Percentiles rank a stretch among this genome's conserved stretches.
Evolutionary conservation across 2,888 invertebrate genomes (phyloP).

Genomic region (Palloptera scutellata): DNA sequence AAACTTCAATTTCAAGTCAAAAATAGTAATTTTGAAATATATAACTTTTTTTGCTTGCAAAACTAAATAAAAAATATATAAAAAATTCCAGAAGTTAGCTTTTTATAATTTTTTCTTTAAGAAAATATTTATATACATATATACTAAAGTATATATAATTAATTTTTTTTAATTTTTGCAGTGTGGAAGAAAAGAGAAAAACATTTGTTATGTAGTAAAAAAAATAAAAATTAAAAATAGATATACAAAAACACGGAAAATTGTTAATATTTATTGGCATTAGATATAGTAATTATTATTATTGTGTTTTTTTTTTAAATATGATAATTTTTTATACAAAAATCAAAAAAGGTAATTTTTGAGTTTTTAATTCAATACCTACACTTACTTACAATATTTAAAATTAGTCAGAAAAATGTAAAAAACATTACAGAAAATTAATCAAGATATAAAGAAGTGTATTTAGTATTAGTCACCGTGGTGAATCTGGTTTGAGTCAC

Average conservation of each 20-base stretch:
- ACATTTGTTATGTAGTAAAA: not conserved
- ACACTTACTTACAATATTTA: no score
- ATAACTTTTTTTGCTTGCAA: conserved; percentile 18
- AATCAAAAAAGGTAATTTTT: conserved; percentile 20
- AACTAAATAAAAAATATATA: not conserved
- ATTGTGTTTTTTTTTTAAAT: no score
- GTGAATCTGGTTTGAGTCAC: no score
- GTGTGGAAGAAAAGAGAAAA: not conserved
- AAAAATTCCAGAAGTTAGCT: no score
- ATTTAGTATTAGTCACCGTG: not conserved
- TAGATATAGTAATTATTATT: no score
- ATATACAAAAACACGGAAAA: conserved; percentile 7
- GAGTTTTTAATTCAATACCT: no score
- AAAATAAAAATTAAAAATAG: conserved; percentile 16
- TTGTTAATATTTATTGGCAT: conserved; percentile 17
- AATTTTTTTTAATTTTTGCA: conserved; percentile 18
- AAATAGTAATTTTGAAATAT: conserved; percentile 17
- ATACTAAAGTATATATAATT: conserved; percentile 7
- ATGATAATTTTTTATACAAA: not conserved
- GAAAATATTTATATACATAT: not conserved
- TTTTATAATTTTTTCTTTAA: no score
- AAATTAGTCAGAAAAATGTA: not conserved
- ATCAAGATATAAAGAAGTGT: conserved; percentile 15
- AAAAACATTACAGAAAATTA: conserved; percentile 25
- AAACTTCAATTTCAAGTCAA: conserved; percentile 1